Base-by-base conservation (phyloP, 2,113 vertebrate genomes). In the Albula glossodonta region DNA sequence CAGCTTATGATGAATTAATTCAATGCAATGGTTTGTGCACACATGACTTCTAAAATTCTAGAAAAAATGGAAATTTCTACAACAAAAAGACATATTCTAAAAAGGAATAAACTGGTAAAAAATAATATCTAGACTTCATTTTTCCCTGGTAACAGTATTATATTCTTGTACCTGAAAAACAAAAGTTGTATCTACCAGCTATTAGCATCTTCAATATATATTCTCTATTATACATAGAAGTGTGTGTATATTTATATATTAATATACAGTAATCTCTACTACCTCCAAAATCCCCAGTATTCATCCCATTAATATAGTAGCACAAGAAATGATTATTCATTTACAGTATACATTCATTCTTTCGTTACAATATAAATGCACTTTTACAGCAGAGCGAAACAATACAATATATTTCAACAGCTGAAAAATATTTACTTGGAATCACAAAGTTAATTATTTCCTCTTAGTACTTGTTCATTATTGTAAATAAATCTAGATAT, bases 301-400 rank as follows among this genome's bases (percentile, higher is more conserved):
- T 74, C 88, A 80, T 89, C 77, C 87, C 81, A 31, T 81, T 90
- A 48, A 87, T 84, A 83, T 84, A 90, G 80, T 84, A 89, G 74
- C 88, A 91, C 88, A 91, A 90, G 84, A 89, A 83, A 85, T 57
- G 87, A 88, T 91, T 85, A 87, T 85, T 84, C 85, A 89, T 90
- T 83, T 91, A 88, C 86, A 87, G 83, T 83, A 86, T 80, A 94
- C 92, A 95, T 95, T 93, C 89, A 92, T 85, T 91, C 88, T 84
- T 91, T 85, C 81, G 57, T 90, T 86, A 90, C 80, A 85, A 90
- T 82, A 90, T 56, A 90, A 91, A 92, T 78, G 0, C 88, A 90
- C 63, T 85, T 84, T 82, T 86, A 89, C 81, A 91, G 88, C 82
- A 87, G 83, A 85, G 88, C 74, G 31, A 86, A 92, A 90, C 51